Conservation (phyloP, 2,797 vertebrate species). For the Lutjanus argentimaculatus region DNA sequence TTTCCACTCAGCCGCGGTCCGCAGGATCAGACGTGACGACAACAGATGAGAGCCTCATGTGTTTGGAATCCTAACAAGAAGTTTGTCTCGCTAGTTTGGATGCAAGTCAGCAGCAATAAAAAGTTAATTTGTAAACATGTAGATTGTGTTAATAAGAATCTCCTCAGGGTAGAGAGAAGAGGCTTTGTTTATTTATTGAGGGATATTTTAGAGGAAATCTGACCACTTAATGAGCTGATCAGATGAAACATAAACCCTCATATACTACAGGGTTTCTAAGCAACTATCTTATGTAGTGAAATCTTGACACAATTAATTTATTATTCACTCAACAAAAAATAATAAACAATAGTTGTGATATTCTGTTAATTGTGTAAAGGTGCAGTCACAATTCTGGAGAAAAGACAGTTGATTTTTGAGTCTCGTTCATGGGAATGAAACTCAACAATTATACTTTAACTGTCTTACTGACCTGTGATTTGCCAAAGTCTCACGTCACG, state of each 20-base stretch:
- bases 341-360: background rate
- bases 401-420: too few relatives aligned
- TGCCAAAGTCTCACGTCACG: too few relatives aligned
- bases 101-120: background rate
- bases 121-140: constrained; percentile 15
- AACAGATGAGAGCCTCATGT: constrained; percentile 56
- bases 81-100: constrained; percentile 16
- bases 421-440: too few relatives aligned
- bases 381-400: too few relatives aligned
- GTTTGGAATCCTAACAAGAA: constrained; percentile 54
- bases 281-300: background rate
- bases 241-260: background rate
- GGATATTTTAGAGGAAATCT: background rate
- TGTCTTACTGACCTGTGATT: too few relatives aligned
- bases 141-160: background rate
- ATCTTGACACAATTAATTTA: background rate
- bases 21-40: constrained; percentile 52
- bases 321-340: background rate
- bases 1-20: constrained; percentile 49
- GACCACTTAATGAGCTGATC: background rate
- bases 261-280: background rate
- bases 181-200: background rate
- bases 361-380: background rate
- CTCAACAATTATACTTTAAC: too few relatives aligned
- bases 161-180: background rate